These are phyloP conservation scores for Cephus nigrinus DNA, from an alignment of 2,888 invertebrate genomes.

Conservation along the genomic window DNA sequence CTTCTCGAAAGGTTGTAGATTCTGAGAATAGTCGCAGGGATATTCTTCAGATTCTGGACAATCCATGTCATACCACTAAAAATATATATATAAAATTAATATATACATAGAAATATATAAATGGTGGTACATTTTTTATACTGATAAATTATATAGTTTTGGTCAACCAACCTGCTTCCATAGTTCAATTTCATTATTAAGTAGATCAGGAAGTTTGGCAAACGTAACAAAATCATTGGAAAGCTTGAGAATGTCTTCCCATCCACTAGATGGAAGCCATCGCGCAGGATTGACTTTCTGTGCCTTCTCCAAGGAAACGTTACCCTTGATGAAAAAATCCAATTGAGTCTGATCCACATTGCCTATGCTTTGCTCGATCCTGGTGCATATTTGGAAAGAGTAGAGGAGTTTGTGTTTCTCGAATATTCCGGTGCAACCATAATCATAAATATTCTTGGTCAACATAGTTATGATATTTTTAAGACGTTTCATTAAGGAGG, in stretches of 20 bases:
- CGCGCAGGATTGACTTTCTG: slow-evolving; percentile 73
- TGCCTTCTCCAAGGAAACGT: slow-evolving; percentile 81
- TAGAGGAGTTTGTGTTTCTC: slow-evolving; percentile 90
- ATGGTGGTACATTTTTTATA: not conserved
- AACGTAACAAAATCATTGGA: slow-evolving; percentile 78
- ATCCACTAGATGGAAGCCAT: slow-evolving; percentile 81
- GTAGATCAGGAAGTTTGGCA: slow-evolving; percentile 71
- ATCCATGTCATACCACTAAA: slow-evolving; percentile 87
- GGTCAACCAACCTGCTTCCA: slow-evolving; percentile 76
- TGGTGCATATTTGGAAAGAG: slow-evolving; percentile 91
- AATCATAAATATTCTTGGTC: slow-evolving; percentile 90
- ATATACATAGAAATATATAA: slow-evolving; percentile 11
- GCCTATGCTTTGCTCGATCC: slow-evolving; percentile 79
- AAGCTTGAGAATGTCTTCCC: slow-evolving; percentile 86
- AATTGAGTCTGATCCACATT: slow-evolving; percentile 77
- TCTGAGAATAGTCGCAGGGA: slow-evolving; percentile 78
- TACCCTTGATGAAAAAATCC: slow-evolving; percentile 93
- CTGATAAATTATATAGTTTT: not conserved
- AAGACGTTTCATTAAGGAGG: slow-evolving; percentile 78
- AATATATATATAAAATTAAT: slow-evolving; percentile 26
- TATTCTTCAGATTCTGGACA: slow-evolving; percentile 79
- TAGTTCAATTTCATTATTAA: slow-evolving; percentile 67
- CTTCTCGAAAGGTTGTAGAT: slow-evolving; percentile 74
- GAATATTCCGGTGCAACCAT: slow-evolving; percentile 93
- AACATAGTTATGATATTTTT: slow-evolving; percentile 85